phyloP scores from a whole-genome alignment of 2,113 vertebrate species.

The Chaenogobius annularis region DNA sequence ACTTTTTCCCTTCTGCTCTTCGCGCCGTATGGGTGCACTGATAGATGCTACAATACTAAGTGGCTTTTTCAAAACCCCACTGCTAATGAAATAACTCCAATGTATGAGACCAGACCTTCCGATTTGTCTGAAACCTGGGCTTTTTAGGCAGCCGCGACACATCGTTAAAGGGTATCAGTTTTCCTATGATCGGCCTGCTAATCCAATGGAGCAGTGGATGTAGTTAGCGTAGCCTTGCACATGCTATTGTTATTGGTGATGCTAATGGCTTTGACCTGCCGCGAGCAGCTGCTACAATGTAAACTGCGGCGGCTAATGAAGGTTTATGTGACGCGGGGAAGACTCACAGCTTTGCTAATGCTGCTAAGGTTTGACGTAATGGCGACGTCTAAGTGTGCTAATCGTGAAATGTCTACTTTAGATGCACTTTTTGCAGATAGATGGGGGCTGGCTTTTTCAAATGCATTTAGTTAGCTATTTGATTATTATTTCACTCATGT shows the following conservation, averaged over 20 bases:
- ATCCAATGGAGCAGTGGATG: slow-evolving; percentile 61
- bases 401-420: not conserved
- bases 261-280: slow-evolving; percentile 58
- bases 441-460: not conserved
- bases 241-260: slow-evolving; percentile 54
- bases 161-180: slow-evolving; percentile 70
- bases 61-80: slow-evolving; percentile 67
- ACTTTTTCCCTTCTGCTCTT: slow-evolving; percentile 50
- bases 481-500: no score
- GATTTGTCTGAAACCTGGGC: slow-evolving; percentile 64
- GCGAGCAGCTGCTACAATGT: slow-evolving; percentile 22
- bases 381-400: not conserved
- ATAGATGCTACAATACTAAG: slow-evolving; percentile 74
- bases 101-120: slow-evolving; percentile 71
- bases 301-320: slow-evolving; percentile 53
- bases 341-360: slow-evolving; percentile 35
- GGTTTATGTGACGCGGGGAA: slow-evolving; percentile 53
- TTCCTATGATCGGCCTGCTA: slow-evolving; percentile 60
- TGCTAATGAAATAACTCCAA: slow-evolving; percentile 73
- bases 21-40: slow-evolving; percentile 71
- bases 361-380: slow-evolving; percentile 15
- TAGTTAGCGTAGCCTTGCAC: slow-evolving; percentile 46
- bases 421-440: not conserved
- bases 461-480: not conserved
- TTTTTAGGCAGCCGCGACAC: slow-evolving; percentile 50